Evolutionary conservation across 2,888 invertebrate genomes (phyloP).

Genomic region (Diaprepes abbreviatus): DNA sequence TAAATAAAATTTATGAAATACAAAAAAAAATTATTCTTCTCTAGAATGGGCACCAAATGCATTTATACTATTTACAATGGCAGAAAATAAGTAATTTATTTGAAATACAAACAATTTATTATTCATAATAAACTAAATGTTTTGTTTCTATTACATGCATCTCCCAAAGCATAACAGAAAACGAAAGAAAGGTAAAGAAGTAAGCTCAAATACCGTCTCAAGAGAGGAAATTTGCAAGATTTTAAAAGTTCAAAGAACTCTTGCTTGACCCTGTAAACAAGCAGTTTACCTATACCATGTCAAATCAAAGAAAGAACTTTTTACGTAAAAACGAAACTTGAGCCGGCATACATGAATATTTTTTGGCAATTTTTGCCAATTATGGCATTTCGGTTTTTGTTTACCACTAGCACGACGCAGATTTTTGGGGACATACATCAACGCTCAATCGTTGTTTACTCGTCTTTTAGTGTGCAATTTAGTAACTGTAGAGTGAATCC

Average conservation of each 20-base stretch:
- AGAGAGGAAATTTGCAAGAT: slow-evolving; percentile 36
- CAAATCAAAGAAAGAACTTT: slow-evolving; percentile 2
- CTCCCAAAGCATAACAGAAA: slow-evolving; percentile 13
- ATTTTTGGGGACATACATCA: slow-evolving; percentile 53
- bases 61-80: no score
- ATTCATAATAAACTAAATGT: neutral
- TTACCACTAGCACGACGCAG: slow-evolving; percentile 58
- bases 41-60: no score
- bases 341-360: neutral
- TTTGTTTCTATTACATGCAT: neutral
- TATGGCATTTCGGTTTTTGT: slow-evolving; percentile 46
- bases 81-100: no score
- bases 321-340: neutral
- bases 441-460: slow-evolving; percentile 15
- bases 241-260: slow-evolving; percentile 55
- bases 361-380: slow-evolving; percentile 8
- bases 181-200: slow-evolving; percentile 18
- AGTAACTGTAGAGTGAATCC: neutral
- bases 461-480: slow-evolving; percentile 14
- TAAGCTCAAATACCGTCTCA: neutral
- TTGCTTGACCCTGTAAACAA: slow-evolving; percentile 58
- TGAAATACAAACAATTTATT: no score
- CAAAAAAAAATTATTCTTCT: no score
- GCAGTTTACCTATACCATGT: slow-evolving; percentile 23
- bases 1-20: no score